Evolutionary conservation across 1,140 invertebrate species (phyloP).

Genomic region (Marisa cornuarietis): DNA sequence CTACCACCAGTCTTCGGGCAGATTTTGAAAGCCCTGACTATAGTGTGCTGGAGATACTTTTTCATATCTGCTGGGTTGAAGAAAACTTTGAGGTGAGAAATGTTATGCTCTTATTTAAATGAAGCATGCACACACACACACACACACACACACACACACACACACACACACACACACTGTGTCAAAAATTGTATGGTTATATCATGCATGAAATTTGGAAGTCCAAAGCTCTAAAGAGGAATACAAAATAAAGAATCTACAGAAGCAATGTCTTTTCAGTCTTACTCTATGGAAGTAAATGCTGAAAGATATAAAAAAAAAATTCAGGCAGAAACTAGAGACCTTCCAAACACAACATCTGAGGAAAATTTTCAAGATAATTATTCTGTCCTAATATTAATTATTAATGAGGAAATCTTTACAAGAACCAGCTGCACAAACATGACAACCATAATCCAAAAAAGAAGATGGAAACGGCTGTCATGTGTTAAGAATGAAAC

Average conservation of each 20-base stretch:
- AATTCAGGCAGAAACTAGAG: not conserved
- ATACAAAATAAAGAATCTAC: not conserved
- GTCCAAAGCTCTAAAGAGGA: not conserved
- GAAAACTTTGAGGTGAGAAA: not conserved
- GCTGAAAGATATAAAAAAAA: not conserved
- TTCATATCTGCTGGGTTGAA: not conserved
- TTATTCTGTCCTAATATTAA: no score
- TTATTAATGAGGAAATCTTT: no score
- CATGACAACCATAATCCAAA: no score
- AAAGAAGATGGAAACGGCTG: no score
- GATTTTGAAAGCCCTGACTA: not conserved
- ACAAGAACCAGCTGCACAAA: no score
- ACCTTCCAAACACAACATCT: not conserved
- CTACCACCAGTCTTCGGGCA: not conserved
- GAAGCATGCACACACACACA: not conserved
- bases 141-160: slow-evolving; percentile 10
- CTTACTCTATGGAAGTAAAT: not conserved
- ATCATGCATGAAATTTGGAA: not conserved
- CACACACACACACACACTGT: not conserved
- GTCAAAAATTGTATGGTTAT: not conserved
- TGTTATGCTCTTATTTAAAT: not conserved
- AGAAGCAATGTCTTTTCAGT: not conserved
- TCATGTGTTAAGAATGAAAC: no score
- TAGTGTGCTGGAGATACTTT: not conserved
- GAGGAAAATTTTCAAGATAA: not conserved